phyloP scores from a whole-genome alignment of 2,113 vertebrate genomes.

The Craseonycteris thonglongyai region DNA sequence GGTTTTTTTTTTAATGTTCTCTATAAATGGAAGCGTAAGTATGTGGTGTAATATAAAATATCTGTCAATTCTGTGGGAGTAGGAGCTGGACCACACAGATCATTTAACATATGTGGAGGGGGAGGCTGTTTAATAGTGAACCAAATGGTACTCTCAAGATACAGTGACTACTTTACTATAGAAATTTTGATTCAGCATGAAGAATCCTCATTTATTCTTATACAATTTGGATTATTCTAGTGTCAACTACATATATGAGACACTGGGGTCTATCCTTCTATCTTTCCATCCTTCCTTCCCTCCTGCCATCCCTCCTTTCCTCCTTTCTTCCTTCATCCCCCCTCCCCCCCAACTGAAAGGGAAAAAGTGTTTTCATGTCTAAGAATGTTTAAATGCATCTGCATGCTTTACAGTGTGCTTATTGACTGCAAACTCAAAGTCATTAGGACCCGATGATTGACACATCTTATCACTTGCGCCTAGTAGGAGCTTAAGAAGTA shows the following conservation, averaged over 20 bases:
- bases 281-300: fast-evolving
- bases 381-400: not conserved
- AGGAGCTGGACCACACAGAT: constrained; percentile 22
- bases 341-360: not conserved
- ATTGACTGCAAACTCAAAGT: not conserved
- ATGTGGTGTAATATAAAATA: constrained; percentile 29
- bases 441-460: not conserved
- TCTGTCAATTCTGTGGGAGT: constrained; percentile 17
- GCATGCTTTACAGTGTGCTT: not conserved
- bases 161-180: not conserved
- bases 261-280: not conserved
- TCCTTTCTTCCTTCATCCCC: not conserved
- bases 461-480: not conserved
- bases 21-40: constrained; percentile 53
- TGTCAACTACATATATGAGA: not conserved
- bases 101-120: constrained; percentile 55
- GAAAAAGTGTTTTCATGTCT: not conserved
- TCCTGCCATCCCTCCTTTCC: too few relatives aligned
- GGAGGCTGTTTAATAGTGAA: constrained; percentile 31
- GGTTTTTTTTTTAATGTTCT: not conserved
- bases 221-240: not conserved
- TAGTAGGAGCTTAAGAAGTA: not conserved
- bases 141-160: constrained; percentile 29
- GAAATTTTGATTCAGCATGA: not conserved
- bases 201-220: not conserved